phyloP scores from a whole-genome alignment of 2,113 vertebrate genomes.

The Percopsis transmontana region DNA sequence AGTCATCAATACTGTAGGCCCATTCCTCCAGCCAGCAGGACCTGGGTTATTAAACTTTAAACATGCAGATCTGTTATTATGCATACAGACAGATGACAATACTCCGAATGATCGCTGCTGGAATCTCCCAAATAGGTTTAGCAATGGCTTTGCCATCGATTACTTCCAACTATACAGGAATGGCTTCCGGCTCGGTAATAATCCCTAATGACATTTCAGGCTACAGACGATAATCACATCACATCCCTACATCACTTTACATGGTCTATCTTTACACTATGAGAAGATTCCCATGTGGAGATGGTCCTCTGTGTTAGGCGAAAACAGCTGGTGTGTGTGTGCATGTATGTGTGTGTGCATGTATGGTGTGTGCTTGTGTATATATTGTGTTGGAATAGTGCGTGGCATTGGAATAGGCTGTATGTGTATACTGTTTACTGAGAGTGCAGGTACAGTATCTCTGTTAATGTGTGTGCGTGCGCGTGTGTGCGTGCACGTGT shows the following conservation, averaged over 20 bases:
- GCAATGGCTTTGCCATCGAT: conserved; percentile 18
- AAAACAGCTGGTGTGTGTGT: conserved; percentile 7
- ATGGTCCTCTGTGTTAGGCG: too few species aligned
- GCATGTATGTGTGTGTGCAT: conserved; percentile 4
- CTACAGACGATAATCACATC: not conserved
- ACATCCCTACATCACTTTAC: conserved; percentile 1
- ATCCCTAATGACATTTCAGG: not conserved
- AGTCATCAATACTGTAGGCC: conserved; percentile 71
- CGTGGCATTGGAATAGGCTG: too few species aligned
- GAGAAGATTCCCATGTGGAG: too few species aligned
- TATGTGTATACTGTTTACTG: conserved; percentile 4
- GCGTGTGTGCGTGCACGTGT: conserved; percentile 2
- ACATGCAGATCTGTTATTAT: conserved; percentile 69
- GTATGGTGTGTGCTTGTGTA: not conserved
- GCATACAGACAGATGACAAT: conserved; percentile 64
- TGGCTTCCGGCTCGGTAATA: not conserved
- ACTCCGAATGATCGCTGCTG: conserved; percentile 44
- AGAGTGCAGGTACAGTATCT: conserved; percentile 1
- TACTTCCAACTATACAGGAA: conserved; percentile 6
- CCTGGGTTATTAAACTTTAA: conserved; percentile 75
- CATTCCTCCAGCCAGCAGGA: conserved; percentile 57
- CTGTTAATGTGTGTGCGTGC: not conserved
- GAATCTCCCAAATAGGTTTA: conserved; percentile 27
- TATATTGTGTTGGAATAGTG: too few species aligned
- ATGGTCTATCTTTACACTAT: too few species aligned